Percentiles rank a stretch among this genome's conserved stretches.
Conservation (phyloP, 2,888 invertebrate species). For the Caenorhabditis sp. region DNA sequence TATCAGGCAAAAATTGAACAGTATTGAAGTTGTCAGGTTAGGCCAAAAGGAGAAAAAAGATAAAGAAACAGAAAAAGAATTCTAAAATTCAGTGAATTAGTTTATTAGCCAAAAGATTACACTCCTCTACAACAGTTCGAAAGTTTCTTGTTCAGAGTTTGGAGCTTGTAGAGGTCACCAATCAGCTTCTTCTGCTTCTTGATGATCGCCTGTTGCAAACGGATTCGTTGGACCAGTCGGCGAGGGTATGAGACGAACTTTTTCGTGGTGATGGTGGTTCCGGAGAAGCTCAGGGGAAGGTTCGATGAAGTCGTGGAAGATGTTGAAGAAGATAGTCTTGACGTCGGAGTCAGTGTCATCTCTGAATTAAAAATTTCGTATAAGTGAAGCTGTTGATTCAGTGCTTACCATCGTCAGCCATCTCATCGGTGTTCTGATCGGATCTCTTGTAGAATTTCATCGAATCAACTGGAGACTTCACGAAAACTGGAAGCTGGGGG, state of each 20-base stretch:
- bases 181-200: constrained; percentile 29
- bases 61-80: too few species aligned
- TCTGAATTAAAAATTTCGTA: background rate
- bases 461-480: constrained; percentile 43
- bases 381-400: background rate
- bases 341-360: background rate
- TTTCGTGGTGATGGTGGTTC: background rate
- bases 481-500: constrained; percentile 47
- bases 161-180: constrained; percentile 1
- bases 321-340: background rate
- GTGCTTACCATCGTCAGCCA: constrained; percentile 43
- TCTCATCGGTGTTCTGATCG: constrained; percentile 19
- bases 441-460: constrained; percentile 26
- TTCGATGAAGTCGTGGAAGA: background rate
- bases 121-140: background rate
- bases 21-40: too few species aligned
- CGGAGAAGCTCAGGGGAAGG: background rate
- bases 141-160: background rate
- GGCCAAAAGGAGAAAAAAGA: too few species aligned
- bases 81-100: background rate
- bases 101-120: constrained; percentile 13
- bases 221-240: background rate
- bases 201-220: constrained; percentile 19
- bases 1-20: too few species aligned
- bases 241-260: background rate